Conservation (phyloP, 2,113 vertebrate species). For the Crocuta crocuta region DNA sequence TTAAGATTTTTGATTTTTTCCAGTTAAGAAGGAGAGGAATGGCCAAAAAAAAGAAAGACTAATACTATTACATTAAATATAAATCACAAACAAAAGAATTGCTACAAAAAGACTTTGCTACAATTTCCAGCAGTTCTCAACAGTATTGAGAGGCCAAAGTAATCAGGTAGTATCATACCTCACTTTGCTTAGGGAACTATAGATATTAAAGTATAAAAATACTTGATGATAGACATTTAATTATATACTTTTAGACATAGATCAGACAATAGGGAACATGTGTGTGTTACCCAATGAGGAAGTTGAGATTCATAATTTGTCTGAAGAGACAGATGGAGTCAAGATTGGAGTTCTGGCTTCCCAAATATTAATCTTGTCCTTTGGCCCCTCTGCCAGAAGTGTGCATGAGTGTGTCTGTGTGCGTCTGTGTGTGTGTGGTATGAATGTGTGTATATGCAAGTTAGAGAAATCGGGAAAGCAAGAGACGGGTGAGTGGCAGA, state of each 20-base stretch:
- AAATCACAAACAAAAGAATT: not conserved
- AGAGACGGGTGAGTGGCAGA: not conserved
- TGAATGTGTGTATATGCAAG: not conserved
- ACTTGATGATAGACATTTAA: not conserved
- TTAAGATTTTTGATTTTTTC: not conserved
- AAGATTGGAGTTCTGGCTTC: not conserved
- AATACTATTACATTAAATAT: not conserved
- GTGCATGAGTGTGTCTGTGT: too few relatives aligned
- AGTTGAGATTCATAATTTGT: not conserved
- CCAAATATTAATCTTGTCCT: not conserved
- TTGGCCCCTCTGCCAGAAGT: not conserved
- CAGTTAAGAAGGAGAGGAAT: not conserved
- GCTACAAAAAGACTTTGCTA: not conserved
- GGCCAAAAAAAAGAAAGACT: not conserved
- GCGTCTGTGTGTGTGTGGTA: not conserved
- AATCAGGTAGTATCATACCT: not conserved
- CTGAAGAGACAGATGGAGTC: not conserved
- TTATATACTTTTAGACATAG: not conserved
- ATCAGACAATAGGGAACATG: not conserved
- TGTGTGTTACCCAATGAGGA: not conserved
- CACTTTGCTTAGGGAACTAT: not conserved
- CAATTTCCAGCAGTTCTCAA: not conserved
- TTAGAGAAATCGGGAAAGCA: not conserved
- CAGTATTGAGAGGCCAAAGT: not conserved
- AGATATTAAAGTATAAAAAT: constrained; percentile 23